Percentiles rank a stretch among this genome's conserved stretches.
These are phyloP conservation scores for Takifugu ocellatus DNA, from an alignment of 2,797 vertebrate genomes.

Conservation along the genomic window DNA sequence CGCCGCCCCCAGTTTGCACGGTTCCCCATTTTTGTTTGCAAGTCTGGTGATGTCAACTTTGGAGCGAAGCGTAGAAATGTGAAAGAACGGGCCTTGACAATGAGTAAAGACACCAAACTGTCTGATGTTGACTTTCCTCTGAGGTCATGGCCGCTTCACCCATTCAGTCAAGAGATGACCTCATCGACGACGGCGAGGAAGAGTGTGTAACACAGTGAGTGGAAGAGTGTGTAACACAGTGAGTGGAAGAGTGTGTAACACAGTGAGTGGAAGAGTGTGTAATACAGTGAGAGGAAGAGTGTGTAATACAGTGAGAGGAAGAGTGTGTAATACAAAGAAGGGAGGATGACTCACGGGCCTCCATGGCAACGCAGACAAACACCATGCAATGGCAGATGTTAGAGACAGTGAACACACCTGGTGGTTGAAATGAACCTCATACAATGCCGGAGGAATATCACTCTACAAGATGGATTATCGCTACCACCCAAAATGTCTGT, in stretches of 20 bases:
- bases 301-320: not conserved
- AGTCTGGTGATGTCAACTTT: not conserved
- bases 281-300: not conserved
- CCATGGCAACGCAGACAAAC: conserved; percentile 37
- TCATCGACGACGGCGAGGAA: conserved; percentile 60
- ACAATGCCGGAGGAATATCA: no score
- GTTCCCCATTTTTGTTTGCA: no score
- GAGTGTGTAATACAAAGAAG: conserved; percentile 13
- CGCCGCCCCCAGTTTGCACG: not conserved
- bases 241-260: not conserved
- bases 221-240: conserved; percentile 44
- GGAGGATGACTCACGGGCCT: conserved; percentile 66
- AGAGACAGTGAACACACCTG: conserved; percentile 40
- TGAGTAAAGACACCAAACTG: conserved; percentile 4
- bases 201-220: conserved; percentile 20
- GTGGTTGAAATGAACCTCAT: not conserved
- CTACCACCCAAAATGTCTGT: not conserved
- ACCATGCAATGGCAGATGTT: conserved; percentile 22
- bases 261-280: no score
- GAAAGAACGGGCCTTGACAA: not conserved
- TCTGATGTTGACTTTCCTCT: conserved; percentile 32
- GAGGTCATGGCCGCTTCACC: conserved; percentile 34
- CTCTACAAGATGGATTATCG: not conserved
- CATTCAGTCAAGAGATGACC: conserved; percentile 58
- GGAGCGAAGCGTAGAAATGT: not conserved